A percentile compares a stretch with the other conserved stretches of the same genome.
Evolutionary conservation across 2,888 invertebrate species (phyloP).

Genomic region (Agrotis clavis): DNA sequence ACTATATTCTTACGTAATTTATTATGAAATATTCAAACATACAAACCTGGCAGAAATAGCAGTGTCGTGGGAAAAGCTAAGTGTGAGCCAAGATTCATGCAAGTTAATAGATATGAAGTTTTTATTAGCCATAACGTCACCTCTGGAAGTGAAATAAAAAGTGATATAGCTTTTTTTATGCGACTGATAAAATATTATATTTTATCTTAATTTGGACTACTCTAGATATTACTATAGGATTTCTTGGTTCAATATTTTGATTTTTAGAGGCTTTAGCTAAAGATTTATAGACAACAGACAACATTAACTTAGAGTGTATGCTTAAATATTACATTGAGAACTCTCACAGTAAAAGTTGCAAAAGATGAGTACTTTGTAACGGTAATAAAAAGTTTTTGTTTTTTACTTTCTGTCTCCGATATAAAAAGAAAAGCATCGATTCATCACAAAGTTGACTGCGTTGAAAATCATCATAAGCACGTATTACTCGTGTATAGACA

Average conservation of each 20-base stretch:
- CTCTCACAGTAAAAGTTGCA: not conserved
- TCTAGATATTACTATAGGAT: slow-evolving; percentile 20
- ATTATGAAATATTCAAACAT: slow-evolving; percentile 63
- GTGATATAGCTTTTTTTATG: slow-evolving; percentile 76
- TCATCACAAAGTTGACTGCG: slow-evolving; percentile 1
- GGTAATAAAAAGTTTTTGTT: not conserved
- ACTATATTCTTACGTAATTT: slow-evolving; percentile 49
- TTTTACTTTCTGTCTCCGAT: not conserved
- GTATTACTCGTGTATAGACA: slow-evolving; percentile 26
- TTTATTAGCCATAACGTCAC: slow-evolving; percentile 82
- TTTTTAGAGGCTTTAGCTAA: not conserved
- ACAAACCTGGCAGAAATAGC: slow-evolving; percentile 57
- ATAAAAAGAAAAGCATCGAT: slow-evolving; percentile 1
- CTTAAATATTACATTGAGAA: too few relatives aligned
- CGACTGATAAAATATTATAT: slow-evolving; percentile 69
- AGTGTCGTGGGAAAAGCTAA: slow-evolving; percentile 68
- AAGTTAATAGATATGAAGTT: slow-evolving; percentile 83
- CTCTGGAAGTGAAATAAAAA: slow-evolving; percentile 81
- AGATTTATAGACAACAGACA: not conserved
- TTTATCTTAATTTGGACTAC: slow-evolving; percentile 60
- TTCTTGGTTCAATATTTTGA: not conserved
- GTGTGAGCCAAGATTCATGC: slow-evolving; percentile 76
- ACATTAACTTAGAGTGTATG: not conserved
- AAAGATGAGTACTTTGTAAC: not conserved
- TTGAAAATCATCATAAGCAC: slow-evolving; percentile 36